These are phyloP conservation scores for Okapia johnstoni DNA, from an alignment of 2,113 vertebrate species.

Conservation along the genomic window DNA sequence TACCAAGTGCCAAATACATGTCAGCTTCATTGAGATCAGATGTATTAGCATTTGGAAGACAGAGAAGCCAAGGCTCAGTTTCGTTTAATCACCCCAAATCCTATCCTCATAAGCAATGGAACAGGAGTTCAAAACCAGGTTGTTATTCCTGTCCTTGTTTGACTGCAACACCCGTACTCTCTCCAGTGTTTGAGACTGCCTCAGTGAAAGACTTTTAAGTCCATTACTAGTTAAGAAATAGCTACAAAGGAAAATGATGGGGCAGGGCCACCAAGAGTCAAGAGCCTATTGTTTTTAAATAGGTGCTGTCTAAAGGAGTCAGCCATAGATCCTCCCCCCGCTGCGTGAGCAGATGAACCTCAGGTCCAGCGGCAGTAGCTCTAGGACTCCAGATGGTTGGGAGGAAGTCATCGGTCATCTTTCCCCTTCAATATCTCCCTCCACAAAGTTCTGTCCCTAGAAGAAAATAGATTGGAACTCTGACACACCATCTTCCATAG, in stretches of 20 bases:
- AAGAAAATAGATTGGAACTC: not conserved
- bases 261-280: not conserved
- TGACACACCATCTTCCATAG: not conserved
- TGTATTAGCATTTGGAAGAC: not conserved
- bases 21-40: not conserved
- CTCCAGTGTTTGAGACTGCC: not conserved
- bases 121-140: not conserved
- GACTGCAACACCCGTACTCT: not conserved
- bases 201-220: not conserved
- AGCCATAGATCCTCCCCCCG: not conserved
- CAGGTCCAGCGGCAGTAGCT: not conserved
- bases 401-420: not conserved
- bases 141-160: not conserved
- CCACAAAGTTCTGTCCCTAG: not conserved
- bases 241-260: not conserved
- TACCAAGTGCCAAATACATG: not conserved
- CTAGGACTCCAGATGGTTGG: not conserved
- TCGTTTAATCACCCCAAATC: not conserved
- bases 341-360: no score
- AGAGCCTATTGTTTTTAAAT: not conserved
- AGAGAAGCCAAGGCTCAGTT: not conserved
- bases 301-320: not conserved
- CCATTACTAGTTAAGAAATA: not conserved
- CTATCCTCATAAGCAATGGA: not conserved
- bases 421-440: not conserved